Percentiles rank a stretch among this genome's conserved stretches.
Conservation (phyloP, 2,797 vertebrate species). For the Taeniopygia guttata region DNA sequence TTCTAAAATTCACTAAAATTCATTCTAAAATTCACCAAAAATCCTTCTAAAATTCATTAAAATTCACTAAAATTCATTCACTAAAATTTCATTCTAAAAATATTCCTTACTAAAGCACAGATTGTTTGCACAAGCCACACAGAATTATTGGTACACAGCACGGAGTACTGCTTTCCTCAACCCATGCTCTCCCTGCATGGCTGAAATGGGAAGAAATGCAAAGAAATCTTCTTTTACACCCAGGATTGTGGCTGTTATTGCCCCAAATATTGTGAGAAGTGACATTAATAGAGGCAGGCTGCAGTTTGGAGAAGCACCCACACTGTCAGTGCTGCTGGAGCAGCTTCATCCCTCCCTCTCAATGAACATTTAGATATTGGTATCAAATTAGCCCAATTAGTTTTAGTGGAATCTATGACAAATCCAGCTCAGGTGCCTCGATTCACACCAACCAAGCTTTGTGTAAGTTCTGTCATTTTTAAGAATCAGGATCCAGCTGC, state of each 20-base stretch:
- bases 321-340: fast-evolving
- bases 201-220: neutral
- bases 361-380: neutral
- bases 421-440: neutral
- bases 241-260: neutral
- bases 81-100: neutral
- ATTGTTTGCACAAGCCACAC: fast-evolving
- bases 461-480: neutral
- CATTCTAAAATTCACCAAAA: neutral
- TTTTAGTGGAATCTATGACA: neutral
- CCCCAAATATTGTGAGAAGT: neutral
- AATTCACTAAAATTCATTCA: neutral
- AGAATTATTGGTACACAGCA: fast-evolving
- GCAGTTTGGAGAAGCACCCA: neutral
- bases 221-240: neutral
- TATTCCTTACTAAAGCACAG: neutral
- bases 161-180: neutral
- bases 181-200: fast-evolving
- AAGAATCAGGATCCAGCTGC: neutral
- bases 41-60: too few relatives aligned
- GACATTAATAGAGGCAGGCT: fast-evolving
- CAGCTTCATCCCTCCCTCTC: neutral
- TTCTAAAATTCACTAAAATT: neutral
- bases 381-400: neutral
- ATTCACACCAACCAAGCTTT: neutral